Base-by-base conservation (phyloP, 1,140 invertebrate genomes). In the Eueides isabella region DNA sequence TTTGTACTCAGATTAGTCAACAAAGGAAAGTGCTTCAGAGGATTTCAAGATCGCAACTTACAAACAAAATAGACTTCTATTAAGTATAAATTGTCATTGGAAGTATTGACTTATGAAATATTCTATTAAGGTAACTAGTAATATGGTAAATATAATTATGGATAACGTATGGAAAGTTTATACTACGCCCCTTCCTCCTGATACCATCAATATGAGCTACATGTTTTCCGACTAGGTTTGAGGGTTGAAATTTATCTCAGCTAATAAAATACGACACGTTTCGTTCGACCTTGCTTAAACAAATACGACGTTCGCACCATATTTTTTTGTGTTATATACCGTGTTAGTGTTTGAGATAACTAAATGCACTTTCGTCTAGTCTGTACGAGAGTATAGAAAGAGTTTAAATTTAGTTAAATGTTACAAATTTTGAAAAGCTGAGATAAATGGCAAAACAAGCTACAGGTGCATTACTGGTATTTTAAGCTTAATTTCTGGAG, bases 311-410 rank as follows among this genome's bases (percentile, higher is more conserved):
- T 86, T 87, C 81, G 81, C 85, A 88, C 81, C 78, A 83, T 73
- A 88, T 90, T 90, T 90, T 88, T 88, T n/a, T n/a, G n/a, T n/a
- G n/a, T n/a, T n/a, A n/a, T n/a, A n/a, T 86, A 90, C 82, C 63
- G 29, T 62, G 44, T 35, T 44, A 35, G 5, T 26, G 28, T 72
- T 48, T 72, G 62, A 66, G 44, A 66, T 66, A 67, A 28, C 23
- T 28, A 41, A 38, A 44, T 44, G 23, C 65, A 11, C 14, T 29
- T 3, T 67, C 26, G n/a, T 26, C 38, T 67, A 67, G 29, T 63
- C 3, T 6, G 61, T 26, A 29, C 61, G n/a, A n/a, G n/a, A n/a
- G n/a, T n/a, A n/a, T n/a, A n/a, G n/a, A n/a, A n/a, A n/a, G n/a
- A n/a, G n/a, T n/a, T n/a, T n/a, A n/a, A n/a, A n/a, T n/a, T n/a